Evolutionary conservation across 2,888 invertebrate genomes (phyloP), one percentile per base, ranked within the genome.

Genomic region (Harpalus rufipes): DNA sequence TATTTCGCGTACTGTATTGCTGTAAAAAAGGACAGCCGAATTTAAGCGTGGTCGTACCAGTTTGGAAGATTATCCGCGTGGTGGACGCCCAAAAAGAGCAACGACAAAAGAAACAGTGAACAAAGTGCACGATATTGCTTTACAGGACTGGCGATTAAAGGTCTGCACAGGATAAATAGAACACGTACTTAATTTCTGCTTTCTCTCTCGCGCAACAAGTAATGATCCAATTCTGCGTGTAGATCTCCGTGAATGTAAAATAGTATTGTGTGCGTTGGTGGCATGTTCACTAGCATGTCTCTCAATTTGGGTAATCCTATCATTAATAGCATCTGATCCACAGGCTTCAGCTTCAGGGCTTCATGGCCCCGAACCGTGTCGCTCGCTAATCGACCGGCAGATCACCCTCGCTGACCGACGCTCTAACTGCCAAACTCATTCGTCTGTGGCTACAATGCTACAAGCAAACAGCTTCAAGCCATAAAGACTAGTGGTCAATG

Each of bases 241-340:
- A 51, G 44, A 51, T 51, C 10, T 51, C 10, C 44, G 44, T 51
- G 44, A 51, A 51, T 51, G 44, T 51, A 51, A 51, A 51, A 51
- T 51, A 51, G 44, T 12, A 12, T 8, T 51, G 44, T 12, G 44
- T 51, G 1, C 44, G 44, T 12, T 51, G 44, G 44, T 51, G 44
- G 44, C 44, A 51, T 51, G 44, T 51, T 51, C 10, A 10, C 44
- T 51, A 51, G 44, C 44, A 51, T 51, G 44, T 51, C 44, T 12
- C 44, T 51, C 44, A 51, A 51, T 51, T 51, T 51, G 10, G 44
- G 44, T 51, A 51, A 51, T 51, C 44, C 18, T 59, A 18, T 59
- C 63, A 63, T 63, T 63, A 63, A 63, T 63, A 63, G 63, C 16
- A 10, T 16, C 63, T 63, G 63, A 63, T 63, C 63, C 63, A 12